Conservation (phyloP, 2,797 vertebrate genomes). For the Australoheros facetus region DNA sequence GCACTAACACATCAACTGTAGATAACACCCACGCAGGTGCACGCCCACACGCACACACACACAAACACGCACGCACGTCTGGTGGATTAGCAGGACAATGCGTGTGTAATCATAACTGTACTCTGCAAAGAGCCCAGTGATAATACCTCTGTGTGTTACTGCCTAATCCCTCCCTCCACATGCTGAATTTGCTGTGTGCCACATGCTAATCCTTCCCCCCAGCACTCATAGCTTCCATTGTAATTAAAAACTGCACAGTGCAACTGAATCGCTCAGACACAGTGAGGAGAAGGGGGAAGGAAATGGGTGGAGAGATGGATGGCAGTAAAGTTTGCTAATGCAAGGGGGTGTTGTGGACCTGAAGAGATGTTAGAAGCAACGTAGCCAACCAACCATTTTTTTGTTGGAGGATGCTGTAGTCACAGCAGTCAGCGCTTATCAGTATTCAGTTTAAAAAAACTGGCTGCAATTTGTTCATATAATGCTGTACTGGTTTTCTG, state of each 20-base stretch:
- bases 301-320: constrained; percentile 29
- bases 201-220: constrained; percentile 73
- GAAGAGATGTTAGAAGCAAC: constrained; percentile 9
- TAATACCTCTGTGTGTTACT: constrained; percentile 72
- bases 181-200: constrained; percentile 66
- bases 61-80: constrained; percentile 18
- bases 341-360: background rate
- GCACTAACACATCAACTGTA: constrained; percentile 11
- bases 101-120: constrained; percentile 72
- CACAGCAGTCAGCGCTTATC: constrained; percentile 9
- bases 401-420: constrained; percentile 14
- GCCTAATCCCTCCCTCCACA: constrained; percentile 72
- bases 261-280: constrained; percentile 43
- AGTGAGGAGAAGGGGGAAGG: constrained; percentile 18
- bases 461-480: constrained; percentile 12
- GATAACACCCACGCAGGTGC: background rate
- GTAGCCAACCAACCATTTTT: constrained; percentile 6
- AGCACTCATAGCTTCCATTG: constrained; percentile 66
- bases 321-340: constrained; percentile 25
- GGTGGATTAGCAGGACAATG: constrained; percentile 74
- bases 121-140: constrained; percentile 67
- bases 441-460: constrained; percentile 3
- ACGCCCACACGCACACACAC: background rate
- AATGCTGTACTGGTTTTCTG: constrained; percentile 3
- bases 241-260: constrained; percentile 72